These are phyloP conservation scores for Thereuonema tuberculata DNA, from an alignment of 1,140 invertebrate genomes.

Conservation along the genomic window DNA sequence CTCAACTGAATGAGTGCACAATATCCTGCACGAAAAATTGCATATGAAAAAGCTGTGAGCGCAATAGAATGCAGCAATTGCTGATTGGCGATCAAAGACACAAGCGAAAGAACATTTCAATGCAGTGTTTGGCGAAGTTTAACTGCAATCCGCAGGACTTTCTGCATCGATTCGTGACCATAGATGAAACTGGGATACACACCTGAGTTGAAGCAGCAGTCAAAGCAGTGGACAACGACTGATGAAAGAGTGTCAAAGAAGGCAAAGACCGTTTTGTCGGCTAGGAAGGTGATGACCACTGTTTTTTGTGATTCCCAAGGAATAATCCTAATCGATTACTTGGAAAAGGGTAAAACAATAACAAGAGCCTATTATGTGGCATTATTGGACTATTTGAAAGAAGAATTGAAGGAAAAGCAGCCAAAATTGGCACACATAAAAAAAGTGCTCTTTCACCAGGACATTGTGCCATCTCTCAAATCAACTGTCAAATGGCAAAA, in stretches of 20 bases:
- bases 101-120: conserved; percentile 4
- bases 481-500: no score
- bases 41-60: conserved; percentile 7
- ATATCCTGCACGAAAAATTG: conserved; percentile 10
- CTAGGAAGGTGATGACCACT: conserved; percentile 9
- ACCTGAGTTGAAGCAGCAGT: background rate
- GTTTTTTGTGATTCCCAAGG: conserved; percentile 7
- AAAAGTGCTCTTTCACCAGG: background rate
- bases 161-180: background rate
- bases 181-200: conserved; percentile 5
- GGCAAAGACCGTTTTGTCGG: conserved; percentile 2
- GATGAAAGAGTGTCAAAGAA: background rate
- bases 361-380: background rate
- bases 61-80: conserved; percentile 1
- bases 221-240: conserved; percentile 3
- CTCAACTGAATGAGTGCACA: background rate
- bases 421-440: background rate
- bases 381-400: background rate
- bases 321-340: background rate
- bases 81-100: conserved; percentile 4
- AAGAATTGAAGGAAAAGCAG: background rate
- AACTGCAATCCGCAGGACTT: background rate
- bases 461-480: background rate
- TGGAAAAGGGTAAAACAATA: conserved; percentile 5
- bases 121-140: conserved; percentile 12